Base-by-base conservation (phyloP, 2,113 vertebrate genomes). In the Aspidoscelis tigris region DNA sequence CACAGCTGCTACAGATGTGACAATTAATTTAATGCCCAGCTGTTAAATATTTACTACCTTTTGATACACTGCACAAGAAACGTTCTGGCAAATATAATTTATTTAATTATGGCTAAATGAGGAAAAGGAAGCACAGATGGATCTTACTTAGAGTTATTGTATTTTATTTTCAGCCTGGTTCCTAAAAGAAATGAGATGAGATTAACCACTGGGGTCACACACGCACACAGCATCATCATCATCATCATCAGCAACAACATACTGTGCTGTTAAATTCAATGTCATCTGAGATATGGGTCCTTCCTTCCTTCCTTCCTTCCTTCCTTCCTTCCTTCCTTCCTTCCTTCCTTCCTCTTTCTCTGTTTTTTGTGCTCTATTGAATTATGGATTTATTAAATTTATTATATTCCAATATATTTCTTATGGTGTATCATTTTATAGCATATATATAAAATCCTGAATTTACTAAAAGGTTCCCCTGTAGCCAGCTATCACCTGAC, bases 1-100 rank as follows among this genome's bases (percentile, higher is more conserved):
- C 91, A 81, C 61, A 84, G 76, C 69, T 81, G 83, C 89, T 91
- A 89, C 87, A 90, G 90, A 93, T 83, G 89, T 89, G 86, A 91
- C 92, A 92, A 89, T 89, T 94, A 91, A 93, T 89, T 89, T 91
- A 88, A 86, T 92, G 91, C 90, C 81, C 89, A 84, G 87, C 89
- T 89, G 91, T 83, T 86, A 93, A 84, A 87, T 88, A 92, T 94
- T 92, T 91, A 89, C 86, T 89, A 92, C 77, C 80, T 89, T 79
- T 91, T 93, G 88, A 93, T 89, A 91, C 69, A 80, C 84, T 91
- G 76, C 88, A 73, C 80, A 82, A 73, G 41, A 85, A 84, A 88
- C 75, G 5, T 89, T 87, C 89, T 92, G 83, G 81, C 89, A 92
- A 78, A 12, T 80, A 85, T 89, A 93, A 87, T 33, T 90, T 86